A percentile compares a stretch with the other conserved stretches of the same genome.
Evolutionary conservation across 2,797 vertebrate genomes (phyloP).

Genomic region (Numenius phaeopus): DNA sequence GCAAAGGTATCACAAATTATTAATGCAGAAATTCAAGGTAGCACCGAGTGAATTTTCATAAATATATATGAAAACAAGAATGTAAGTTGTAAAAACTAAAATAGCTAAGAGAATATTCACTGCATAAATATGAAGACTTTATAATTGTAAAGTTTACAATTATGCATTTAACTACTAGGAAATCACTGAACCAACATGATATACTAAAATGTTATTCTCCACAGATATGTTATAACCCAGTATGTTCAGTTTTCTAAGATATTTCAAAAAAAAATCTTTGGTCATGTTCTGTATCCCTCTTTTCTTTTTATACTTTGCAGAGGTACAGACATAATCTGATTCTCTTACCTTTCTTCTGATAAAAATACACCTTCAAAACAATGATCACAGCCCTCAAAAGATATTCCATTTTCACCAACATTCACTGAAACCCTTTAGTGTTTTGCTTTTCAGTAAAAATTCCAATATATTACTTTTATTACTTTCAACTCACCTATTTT

Average conservation of each 20-base stretch:
- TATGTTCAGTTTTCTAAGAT: not conserved
- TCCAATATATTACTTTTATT: not conserved
- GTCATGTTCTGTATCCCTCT: not conserved
- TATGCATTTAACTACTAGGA: not conserved
- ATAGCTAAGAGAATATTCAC: not conserved
- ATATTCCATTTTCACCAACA: not conserved
- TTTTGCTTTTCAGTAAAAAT: not conserved
- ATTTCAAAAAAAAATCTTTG: not conserved
- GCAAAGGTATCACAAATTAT: constrained; percentile 29
- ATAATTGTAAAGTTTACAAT: not conserved
- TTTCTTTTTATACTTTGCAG: not conserved
- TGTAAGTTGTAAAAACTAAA: not conserved
- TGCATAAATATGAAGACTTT: not conserved
- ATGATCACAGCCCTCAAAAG: not conserved
- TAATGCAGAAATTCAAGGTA: not conserved
- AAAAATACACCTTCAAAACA: not conserved
- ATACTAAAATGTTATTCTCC: not conserved
- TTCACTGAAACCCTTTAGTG: not conserved
- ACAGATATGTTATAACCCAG: fast-evolving
- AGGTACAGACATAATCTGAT: not conserved
- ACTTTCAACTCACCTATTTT: constrained; percentile 86
- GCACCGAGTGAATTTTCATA: not conserved
- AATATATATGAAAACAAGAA: not conserved
- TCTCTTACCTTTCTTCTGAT: not conserved
- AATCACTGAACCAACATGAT: not conserved